Conservation (phyloP, 1,140 invertebrate species). For the Rhagoletis pomonella region DNA sequence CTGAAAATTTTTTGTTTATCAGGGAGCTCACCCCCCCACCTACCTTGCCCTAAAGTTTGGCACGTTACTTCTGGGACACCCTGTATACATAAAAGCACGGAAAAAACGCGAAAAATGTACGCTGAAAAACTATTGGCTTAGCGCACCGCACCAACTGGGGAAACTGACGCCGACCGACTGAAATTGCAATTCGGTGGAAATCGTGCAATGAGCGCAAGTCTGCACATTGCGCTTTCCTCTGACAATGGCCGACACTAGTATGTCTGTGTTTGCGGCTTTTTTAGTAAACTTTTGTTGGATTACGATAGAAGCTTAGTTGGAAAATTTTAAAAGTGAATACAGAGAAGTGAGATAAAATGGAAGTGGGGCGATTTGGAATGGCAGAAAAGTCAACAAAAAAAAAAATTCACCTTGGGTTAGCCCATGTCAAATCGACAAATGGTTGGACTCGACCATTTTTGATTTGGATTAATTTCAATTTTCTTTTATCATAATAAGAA, state of each 20-base stretch:
- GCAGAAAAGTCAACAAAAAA: too few species aligned
- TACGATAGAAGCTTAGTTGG: background rate
- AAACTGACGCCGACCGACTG: constrained; percentile 43
- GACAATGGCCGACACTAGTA: background rate
- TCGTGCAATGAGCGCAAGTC: constrained; percentile 19
- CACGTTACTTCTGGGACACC: too few species aligned
- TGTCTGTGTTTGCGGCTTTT: background rate
- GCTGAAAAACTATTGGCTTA: background rate
- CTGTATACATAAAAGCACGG: background rate
- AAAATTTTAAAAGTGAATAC: background rate
- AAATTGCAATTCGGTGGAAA: background rate
- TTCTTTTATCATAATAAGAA: too few species aligned
- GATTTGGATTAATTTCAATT: too few species aligned
- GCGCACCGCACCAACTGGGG: constrained; percentile 26
- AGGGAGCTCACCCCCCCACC: too few species aligned
- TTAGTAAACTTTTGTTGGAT: background rate
- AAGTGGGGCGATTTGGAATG: too few species aligned
- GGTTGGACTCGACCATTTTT: too few species aligned
- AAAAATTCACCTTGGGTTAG: too few species aligned
- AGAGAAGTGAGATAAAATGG: too few species aligned
- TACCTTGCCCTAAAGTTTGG: too few species aligned
- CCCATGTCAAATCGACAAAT: too few species aligned
- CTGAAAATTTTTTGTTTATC: too few species aligned
- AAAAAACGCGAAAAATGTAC: background rate
- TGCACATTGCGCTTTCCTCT: constrained; percentile 26